Base-by-base conservation (phyloP, 2,797 vertebrate species). In the Characodon lateralis region DNA sequence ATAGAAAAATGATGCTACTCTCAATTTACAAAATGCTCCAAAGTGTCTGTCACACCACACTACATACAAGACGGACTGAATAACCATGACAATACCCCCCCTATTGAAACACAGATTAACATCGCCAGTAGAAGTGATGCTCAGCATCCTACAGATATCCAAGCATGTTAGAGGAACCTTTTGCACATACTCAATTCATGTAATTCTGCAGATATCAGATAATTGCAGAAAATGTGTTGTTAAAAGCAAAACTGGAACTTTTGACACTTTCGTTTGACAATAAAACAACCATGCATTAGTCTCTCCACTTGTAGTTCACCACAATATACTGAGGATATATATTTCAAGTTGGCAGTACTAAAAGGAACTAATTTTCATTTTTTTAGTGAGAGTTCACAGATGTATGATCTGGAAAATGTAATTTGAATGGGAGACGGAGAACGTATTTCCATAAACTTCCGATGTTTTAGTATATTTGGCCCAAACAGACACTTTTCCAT, bases 391-490 rank as follows among this genome's bases (percentile, higher is more conserved):
- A 85, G 88, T 87, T 92, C 86, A 94, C 91, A 92, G 91, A 93
- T 84, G 74, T 89, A 93, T 92, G 91, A 90, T 91, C 89, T 90
- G 91, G 89, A 93, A 90, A 90, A 93, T 91, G 88, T 86, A 83
- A 74, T 90, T 90, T 82, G 94, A 92, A 97, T 95, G 89, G 88
- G 89, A 93, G 92, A 90, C 92, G 88, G 94, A 92, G 92, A 95
- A 96, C 96, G 96, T 96, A 96, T 94, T 92, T 94, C 87, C 93
- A 94, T 94, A 93, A 93, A 90, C 89, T 92, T 96, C 93, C 95
- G 95, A 95, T 96, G 94, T 95, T 93, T 83, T 92, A 82, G 93
- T 82, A 91, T 94, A 95, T 95, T 87, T 84, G 91, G 93, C 94
- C 84, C 92, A 89, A 88, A 89, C 88, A 78, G 90, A 94, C 87